A percentile compares a stretch with the other conserved stretches of the same genome.
Evolutionary conservation across 2,113 vertebrate species (phyloP).

Genomic region (Dryoscopus gambensis): DNA sequence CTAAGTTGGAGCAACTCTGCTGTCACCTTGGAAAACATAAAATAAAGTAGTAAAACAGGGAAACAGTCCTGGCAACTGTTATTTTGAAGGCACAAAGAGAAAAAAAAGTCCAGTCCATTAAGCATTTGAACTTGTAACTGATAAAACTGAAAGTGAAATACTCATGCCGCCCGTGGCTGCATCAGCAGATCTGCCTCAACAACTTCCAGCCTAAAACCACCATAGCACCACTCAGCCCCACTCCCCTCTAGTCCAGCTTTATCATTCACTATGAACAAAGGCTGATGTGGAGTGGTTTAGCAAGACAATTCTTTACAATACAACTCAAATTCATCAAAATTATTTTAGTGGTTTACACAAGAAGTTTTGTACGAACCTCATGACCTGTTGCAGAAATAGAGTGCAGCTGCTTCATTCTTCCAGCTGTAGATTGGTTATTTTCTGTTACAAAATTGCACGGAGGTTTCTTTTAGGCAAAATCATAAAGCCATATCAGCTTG

Average conservation of each 20-base stretch:
- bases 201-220: background rate
- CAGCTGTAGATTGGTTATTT: background rate
- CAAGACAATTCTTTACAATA: background rate
- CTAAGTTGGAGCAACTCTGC: background rate
- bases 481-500: background rate
- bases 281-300: background rate
- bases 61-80: background rate
- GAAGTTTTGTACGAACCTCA: background rate
- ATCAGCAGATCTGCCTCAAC: background rate
- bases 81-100: background rate
- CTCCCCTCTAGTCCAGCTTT: background rate
- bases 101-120: background rate
- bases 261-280: background rate
- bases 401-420: background rate
- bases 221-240: background rate
- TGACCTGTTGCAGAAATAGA: background rate
- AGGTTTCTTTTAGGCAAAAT: background rate
- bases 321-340: background rate
- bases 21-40: background rate
- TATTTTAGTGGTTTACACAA: background rate
- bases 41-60: background rate
- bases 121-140: background rate
- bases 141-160: background rate
- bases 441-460: background rate
- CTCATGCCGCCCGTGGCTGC: accelerated